A percentile compares a stretch with the other conserved stretches of the same genome.
phyloP scores from a whole-genome alignment of 2,888 invertebrate species.

The Coelopa pilipes region DNA sequence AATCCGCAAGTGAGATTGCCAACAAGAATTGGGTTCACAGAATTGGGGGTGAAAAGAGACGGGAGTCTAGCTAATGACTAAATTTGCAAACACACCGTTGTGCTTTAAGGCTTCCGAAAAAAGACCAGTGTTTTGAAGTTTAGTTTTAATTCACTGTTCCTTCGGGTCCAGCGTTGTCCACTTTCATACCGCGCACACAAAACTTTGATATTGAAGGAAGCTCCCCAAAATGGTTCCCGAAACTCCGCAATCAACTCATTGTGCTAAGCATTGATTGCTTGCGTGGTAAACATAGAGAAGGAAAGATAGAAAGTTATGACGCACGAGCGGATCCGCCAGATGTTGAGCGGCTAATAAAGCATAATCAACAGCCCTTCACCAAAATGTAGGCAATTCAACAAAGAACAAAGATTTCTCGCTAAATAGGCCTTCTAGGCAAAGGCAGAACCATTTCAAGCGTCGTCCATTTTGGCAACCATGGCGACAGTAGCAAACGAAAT shows the following conservation, averaged over 20 bases:
- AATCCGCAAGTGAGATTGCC: not conserved
- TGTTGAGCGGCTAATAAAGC: not conserved
- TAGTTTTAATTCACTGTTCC: too few relatives aligned
- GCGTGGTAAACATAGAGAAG: not conserved
- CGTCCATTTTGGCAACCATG: not conserved
- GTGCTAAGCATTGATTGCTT: not conserved
- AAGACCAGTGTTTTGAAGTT: too few relatives aligned
- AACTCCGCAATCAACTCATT: conserved; percentile 14
- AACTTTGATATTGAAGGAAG: not conserved
- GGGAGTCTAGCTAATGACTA: too few relatives aligned
- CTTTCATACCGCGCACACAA: not conserved
- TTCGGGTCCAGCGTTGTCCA: too few relatives aligned
- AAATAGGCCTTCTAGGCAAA: not conserved
- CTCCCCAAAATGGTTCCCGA: too few relatives aligned
- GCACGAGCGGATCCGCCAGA: not conserved
- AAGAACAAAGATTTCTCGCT: too few relatives aligned
- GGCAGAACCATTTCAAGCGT: not conserved
- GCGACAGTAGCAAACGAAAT: too few relatives aligned
- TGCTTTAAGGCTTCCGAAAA: too few relatives aligned
- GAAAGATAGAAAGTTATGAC: not conserved
- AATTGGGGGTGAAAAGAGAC: too few relatives aligned
- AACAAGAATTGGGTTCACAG: too few relatives aligned
- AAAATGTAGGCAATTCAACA: conserved; percentile 13
- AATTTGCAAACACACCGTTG: too few relatives aligned
- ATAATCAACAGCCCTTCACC: not conserved